Percentiles rank a stretch among this genome's conserved stretches.
phyloP scores from a whole-genome alignment of 1,140 invertebrate genomes.

The Plodia interpunctella region DNA sequence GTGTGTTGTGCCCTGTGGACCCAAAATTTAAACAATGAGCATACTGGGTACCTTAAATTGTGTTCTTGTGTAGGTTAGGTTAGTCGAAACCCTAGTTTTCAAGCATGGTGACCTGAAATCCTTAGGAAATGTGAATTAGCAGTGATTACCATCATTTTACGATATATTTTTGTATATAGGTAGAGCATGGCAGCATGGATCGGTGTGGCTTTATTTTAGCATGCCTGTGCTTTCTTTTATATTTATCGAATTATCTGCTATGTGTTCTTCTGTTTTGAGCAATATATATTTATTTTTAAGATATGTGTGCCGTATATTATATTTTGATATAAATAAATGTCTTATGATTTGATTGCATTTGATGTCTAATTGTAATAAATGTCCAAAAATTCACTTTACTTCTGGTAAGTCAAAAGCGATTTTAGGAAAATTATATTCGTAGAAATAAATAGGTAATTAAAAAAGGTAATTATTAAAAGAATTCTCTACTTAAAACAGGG shows the following conservation, averaged over 20 bases:
- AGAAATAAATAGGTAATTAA: no score
- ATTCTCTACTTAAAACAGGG: no score
- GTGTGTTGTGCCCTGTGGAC: conserved; percentile 27
- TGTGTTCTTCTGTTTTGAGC: background rate
- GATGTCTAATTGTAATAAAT: background rate
- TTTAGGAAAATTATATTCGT: no score
- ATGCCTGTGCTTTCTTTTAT: conserved; percentile 4
- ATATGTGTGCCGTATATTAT: no score
- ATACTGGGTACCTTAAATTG: conserved; percentile 49
- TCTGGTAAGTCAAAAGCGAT: background rate
- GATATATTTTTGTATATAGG: background rate
- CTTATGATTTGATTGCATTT: background rate
- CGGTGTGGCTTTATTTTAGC: conserved; percentile 4
- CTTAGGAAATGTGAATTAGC: conserved; percentile 10
- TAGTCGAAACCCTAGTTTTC: conserved; percentile 24
- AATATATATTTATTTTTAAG: background rate
- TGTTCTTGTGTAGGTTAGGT: conserved; percentile 52
- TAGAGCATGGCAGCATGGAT: conserved; percentile 16
- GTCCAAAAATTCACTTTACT: background rate
- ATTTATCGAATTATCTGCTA: background rate
- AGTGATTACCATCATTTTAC: background rate
- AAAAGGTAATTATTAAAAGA: no score
- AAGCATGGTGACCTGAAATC: conserved; percentile 20
- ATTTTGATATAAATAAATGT: background rate
- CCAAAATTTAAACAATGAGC: conserved; percentile 59